Base-by-base conservation (phyloP, 2,797 vertebrate species). In the Sebastes matsubarae region DNA sequence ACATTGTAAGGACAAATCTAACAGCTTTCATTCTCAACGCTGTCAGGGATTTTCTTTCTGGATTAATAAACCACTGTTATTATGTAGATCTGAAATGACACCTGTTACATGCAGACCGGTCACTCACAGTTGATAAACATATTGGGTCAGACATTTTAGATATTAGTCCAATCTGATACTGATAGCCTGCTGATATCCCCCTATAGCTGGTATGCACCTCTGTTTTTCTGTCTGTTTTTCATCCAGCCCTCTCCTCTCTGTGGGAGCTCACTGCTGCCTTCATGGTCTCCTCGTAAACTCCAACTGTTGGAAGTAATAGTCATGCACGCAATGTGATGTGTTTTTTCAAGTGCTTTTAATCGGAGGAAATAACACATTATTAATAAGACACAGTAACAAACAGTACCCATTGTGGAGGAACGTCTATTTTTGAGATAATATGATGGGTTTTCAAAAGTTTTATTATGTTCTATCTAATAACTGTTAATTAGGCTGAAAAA, bases 241-340 rank as follows among this genome's bases (percentile, higher is more conserved):
- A n/a, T 71, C 11, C 25, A 66, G 6, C 25, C 60, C n/a, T 61
- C 38, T 70, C 11, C 27, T 74, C 80, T 55, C 63, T n/a, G 10
- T 8, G 58, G 57, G 77, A 77, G 50, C 36, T 64, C 30, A 38
- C 57, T 81, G 87, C 50, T 83, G 77, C 87, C 50, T 87, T 87
- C 68, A 79, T 0, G 1, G 60, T 71, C 66, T 65, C 66, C 42
- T 79, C 1, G 68, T 65, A 83, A 82, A 54, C 5, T 2, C 11
- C 14, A 61, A 0, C 0, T 1, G 22, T 30, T 61, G 0, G 1
- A 18, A 0, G 6, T 22, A 11, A 11, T 1, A 24, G 4, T 25
- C 24, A 24, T 2, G 11, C 7, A 42, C 4, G 18, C 1, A 32
- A 30, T 57, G 57, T 52, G 42, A 20, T 46, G 8, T 38, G 24